Conservation (phyloP, 2,797 vertebrate genomes). For the Myoxocephalus aenaeus region DNA sequence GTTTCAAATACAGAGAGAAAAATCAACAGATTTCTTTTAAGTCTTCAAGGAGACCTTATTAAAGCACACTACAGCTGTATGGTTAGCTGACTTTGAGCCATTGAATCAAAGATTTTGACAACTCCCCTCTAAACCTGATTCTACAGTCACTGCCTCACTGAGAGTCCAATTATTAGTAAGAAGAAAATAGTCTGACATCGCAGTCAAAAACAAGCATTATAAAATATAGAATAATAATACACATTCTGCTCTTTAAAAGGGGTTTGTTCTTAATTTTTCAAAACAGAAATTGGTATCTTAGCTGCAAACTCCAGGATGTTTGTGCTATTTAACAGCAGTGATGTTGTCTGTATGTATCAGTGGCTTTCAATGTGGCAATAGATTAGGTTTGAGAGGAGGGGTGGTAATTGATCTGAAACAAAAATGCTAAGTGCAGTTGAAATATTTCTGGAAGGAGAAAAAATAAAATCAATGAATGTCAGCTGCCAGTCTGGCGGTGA, state of each 20-base stretch:
- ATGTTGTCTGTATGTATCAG: neutral
- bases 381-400: slow-evolving; percentile 3
- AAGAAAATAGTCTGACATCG: slow-evolving; percentile 25
- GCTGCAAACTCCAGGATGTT: neutral
- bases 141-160: slow-evolving; percentile 46
- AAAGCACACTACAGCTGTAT: slow-evolving; percentile 69
- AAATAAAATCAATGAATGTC: slow-evolving; percentile 3
- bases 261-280: neutral
- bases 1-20: slow-evolving; percentile 12
- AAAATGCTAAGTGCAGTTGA: slow-evolving; percentile 21
- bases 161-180: slow-evolving; percentile 74
- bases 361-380: neutral
- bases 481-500: slow-evolving; percentile 20
- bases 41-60: slow-evolving; percentile 75
- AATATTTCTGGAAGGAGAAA: slow-evolving; percentile 10
- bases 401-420: slow-evolving; percentile 11
- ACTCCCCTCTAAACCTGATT: slow-evolving; percentile 61
- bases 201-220: slow-evolving; percentile 26
- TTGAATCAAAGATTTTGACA: slow-evolving; percentile 77
- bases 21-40: slow-evolving; percentile 37
- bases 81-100: slow-evolving; percentile 75
- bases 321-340: neutral
- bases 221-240: slow-evolving; percentile 8
- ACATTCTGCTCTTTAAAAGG: neutral
- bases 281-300: neutral